Conservation (phyloP, 2,797 vertebrate genomes). For the Rhinophrynus dorsalis region DNA sequence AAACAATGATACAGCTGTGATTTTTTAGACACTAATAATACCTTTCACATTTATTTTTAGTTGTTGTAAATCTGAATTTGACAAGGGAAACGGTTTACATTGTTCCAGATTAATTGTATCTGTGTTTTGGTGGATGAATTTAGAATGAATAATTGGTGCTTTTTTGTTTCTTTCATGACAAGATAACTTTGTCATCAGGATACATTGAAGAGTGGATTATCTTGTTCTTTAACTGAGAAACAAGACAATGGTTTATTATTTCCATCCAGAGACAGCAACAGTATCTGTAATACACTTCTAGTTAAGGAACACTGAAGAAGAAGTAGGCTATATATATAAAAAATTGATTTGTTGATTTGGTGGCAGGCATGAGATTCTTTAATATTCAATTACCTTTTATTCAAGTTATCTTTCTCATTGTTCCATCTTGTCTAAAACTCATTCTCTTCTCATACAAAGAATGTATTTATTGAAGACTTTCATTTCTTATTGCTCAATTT, state of each 20-base stretch:
- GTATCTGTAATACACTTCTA: neutral
- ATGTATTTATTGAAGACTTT: neutral
- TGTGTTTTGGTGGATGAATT: neutral
- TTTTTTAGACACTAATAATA: neutral
- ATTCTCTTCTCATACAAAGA: neutral
- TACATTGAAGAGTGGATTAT: neutral
- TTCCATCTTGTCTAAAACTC: neutral
- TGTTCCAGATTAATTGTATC: constrained; percentile 7
- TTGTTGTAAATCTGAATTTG: constrained; percentile 11
- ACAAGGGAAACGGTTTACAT: constrained; percentile 7
- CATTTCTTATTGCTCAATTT: neutral
- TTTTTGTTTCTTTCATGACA: neutral
- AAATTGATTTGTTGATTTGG: neutral
- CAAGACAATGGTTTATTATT: constrained; percentile 19
- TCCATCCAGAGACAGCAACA: neutral
- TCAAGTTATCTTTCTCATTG: neutral
- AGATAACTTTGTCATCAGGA: constrained; percentile 2
- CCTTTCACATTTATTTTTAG: neutral
- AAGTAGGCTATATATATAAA: neutral
- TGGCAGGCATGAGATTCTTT: neutral
- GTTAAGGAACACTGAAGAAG: neutral
- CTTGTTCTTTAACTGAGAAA: constrained; percentile 1
- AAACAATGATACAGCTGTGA: neutral
- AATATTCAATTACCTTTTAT: neutral
- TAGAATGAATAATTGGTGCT: constrained; percentile 14